Evolutionary conservation across 2,797 vertebrate species (phyloP).

Genomic region (Podarcis siculus): DNA sequence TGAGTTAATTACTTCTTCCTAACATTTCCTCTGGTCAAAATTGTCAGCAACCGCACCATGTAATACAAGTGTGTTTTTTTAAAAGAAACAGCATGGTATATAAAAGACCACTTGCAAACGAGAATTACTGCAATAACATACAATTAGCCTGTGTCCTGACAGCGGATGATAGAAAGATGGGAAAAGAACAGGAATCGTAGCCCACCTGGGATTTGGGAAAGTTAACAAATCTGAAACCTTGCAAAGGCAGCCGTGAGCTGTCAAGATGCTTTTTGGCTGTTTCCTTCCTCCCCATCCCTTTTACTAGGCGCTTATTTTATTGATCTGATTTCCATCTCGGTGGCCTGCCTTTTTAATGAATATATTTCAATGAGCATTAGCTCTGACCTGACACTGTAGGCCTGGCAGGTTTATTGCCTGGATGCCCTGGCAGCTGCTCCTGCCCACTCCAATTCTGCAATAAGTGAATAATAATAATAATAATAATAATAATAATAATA

Average conservation of each 20-base stretch:
- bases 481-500: too few relatives aligned
- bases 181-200: conserved; percentile 41
- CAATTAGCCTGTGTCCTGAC: conserved; percentile 49
- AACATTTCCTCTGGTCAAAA: conserved; percentile 39
- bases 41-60: background rate
- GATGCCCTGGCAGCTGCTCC: too few relatives aligned
- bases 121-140: conserved; percentile 14
- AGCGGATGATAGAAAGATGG: conserved; percentile 42
- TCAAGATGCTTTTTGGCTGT: conserved; percentile 30
- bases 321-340: background rate
- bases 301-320: background rate
- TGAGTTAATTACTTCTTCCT: conserved; percentile 45
- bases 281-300: background rate
- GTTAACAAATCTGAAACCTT: conserved; percentile 51
- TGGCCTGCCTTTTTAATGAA: too few relatives aligned
- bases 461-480: too few relatives aligned
- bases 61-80: conserved; percentile 4
- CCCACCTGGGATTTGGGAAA: conserved; percentile 13
- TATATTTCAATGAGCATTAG: too few relatives aligned
- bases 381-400: too few relatives aligned
- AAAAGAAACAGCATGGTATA: conserved; percentile 23
- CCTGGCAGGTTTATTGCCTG: too few relatives aligned
- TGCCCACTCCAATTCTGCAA: too few relatives aligned
- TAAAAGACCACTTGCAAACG: conserved; percentile 27
- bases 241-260: conserved; percentile 36